A percentile compares a stretch with the other conserved stretches of the same genome.
These are phyloP conservation scores for Furnarius figulus DNA, from an alignment of 2,113 vertebrate species.

Conservation along the genomic window DNA sequence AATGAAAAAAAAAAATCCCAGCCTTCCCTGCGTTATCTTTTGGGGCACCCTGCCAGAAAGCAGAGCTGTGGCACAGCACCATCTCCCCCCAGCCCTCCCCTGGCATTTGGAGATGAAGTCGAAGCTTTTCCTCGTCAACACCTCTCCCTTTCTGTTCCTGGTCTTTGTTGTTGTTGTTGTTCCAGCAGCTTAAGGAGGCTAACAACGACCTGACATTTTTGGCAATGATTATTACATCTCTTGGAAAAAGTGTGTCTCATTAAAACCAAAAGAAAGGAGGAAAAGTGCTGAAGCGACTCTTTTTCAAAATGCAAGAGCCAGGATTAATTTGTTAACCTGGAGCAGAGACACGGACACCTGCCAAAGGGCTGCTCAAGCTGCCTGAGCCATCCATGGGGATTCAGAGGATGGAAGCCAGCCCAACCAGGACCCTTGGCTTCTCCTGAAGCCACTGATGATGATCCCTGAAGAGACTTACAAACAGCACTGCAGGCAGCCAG, in stretches of 20 bases:
- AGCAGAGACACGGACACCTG: background rate
- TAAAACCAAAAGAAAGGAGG: conserved; percentile 2
- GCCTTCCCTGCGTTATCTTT: background rate
- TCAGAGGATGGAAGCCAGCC: background rate
- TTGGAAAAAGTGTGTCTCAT: conserved; percentile 59
- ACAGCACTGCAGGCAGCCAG: background rate
- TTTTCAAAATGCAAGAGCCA: conserved; percentile 12
- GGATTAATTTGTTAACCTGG: background rate
- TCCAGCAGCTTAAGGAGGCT: conserved; percentile 40
- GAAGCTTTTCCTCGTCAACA: background rate
- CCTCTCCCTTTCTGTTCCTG: background rate
- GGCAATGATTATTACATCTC: conserved; percentile 48
- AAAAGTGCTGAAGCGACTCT: conserved; percentile 58
- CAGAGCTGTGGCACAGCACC: background rate
- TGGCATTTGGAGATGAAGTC: background rate
- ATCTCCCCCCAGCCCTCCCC: background rate
- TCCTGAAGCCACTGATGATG: background rate
- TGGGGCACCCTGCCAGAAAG: background rate
- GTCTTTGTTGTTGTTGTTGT: background rate
- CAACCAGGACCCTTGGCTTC: background rate
- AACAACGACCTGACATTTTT: conserved; percentile 39
- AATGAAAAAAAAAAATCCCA: background rate
- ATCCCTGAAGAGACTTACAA: background rate
- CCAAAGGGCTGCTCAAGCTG: background rate
- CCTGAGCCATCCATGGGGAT: background rate